Evolutionary conservation across 1,140 invertebrate species (phyloP).

Genomic region (Rhynchophorus ferrugineus): DNA sequence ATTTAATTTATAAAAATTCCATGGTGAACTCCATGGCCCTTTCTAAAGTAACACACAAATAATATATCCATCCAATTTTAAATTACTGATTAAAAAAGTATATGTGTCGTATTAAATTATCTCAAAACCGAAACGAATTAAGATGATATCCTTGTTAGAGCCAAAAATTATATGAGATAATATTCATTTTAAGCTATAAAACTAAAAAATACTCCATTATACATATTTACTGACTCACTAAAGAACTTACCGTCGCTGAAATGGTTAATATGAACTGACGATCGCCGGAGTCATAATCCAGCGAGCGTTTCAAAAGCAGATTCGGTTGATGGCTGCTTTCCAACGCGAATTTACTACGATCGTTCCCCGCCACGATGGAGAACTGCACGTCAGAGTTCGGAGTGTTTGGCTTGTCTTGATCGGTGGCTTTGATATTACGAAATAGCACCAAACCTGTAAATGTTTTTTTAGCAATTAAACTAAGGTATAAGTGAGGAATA

Average conservation of each 20-base stretch:
- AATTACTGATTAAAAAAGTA: too few relatives aligned
- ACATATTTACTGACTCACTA: too few relatives aligned
- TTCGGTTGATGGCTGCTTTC: slow-evolving; percentile 70
- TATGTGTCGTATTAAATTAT: too few relatives aligned
- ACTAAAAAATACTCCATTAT: too few relatives aligned
- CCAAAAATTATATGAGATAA: too few relatives aligned
- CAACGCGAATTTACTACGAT: slow-evolving; percentile 65
- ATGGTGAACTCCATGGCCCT: too few relatives aligned
- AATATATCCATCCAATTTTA: too few relatives aligned
- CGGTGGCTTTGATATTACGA: slow-evolving; percentile 67
- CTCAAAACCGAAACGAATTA: too few relatives aligned
- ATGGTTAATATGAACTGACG: slow-evolving; percentile 66
- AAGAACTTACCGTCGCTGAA: slow-evolving; percentile 55
- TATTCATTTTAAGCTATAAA: too few relatives aligned
- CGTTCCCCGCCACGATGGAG: slow-evolving; percentile 68
- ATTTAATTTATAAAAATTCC: too few relatives aligned
- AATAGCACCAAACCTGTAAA: slow-evolving; percentile 68
- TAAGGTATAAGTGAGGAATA: not conserved
- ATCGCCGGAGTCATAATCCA: slow-evolving; percentile 76
- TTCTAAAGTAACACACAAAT: too few relatives aligned
- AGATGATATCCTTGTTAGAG: too few relatives aligned
- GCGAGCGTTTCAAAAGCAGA: slow-evolving; percentile 59
- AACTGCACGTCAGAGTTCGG: slow-evolving; percentile 84
- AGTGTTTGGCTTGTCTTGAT: slow-evolving; percentile 79
- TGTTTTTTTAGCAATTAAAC: slow-evolving; percentile 1